Base-by-base conservation (phyloP, 2,113 vertebrate species). In the Istiophorus platypterus region DNA sequence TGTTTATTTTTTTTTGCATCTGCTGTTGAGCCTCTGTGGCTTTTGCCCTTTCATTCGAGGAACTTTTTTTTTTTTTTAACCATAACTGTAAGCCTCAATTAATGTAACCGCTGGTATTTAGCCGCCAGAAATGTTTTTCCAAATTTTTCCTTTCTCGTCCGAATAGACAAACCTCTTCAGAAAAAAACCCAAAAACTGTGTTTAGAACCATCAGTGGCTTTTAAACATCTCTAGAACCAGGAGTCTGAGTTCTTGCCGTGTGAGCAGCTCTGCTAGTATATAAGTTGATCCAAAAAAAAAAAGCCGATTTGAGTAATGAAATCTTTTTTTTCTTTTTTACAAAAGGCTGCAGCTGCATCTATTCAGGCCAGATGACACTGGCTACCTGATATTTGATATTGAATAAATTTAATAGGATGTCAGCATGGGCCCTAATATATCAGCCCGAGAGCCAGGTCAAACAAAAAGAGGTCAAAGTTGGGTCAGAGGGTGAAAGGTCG, bases 401-500 rank as follows among this genome's bases (percentile, higher is more conserved):
- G 64, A 64, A 81, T 79, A 7, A 39, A 56, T 71, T 31, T 5
- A 61, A 65, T 61, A 70, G 65, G 70, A 75, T 58, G 42, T 78
- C 79, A 65, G 14, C 10, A 29, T n/a, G 29, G 17, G 34, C 10
- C 10, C 29, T 66, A 7, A 72, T 75, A 24, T 27, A 67, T 82
- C 80, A 79, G 47, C 27, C 17, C 10, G n/a, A 61, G 27, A 49
- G 76, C 18, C 62, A 42, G 26, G n/a, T 68, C 29, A 34, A 63
- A 84, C 76, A 72, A 51, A 72, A 34, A 34, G 49, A 57, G 68
- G 72, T 84, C 82, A 81, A 29, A 57, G 52, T 22, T 26, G 47
- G 59, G 80, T 77, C 26, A 15, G 56, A 9, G 51, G 29, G 70
- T 82, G 41, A 84, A 71, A 76, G 82, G 76, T 88, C 77, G 31